Evolutionary conservation across 2,888 invertebrate species (phyloP).

Genomic region (Tipula unca): DNA sequence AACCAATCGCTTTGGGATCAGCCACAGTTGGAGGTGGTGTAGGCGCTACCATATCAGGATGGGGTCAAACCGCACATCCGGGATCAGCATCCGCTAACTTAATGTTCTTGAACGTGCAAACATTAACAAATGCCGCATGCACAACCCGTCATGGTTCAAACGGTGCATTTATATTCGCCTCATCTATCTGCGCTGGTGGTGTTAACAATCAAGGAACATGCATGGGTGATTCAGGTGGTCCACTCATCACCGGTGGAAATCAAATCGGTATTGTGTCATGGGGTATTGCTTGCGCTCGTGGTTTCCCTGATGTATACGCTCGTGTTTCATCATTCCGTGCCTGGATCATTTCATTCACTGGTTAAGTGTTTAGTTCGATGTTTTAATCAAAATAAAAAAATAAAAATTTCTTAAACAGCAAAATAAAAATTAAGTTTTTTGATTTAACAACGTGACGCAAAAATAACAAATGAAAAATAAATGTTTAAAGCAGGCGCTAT

Average conservation of each 20-base stretch:
- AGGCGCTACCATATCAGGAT: conserved; percentile 20
- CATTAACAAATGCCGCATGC: conserved; percentile 23
- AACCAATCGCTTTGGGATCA: conserved; percentile 18
- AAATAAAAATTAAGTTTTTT: no score
- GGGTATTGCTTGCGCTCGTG: conserved; percentile 37
- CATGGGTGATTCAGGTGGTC: conserved; percentile 37
- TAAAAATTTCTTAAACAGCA: no score
- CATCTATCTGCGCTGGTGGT: conserved; percentile 34
- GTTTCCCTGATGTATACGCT: conserved; percentile 38
- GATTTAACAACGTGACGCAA: no score
- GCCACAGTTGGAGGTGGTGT: conserved; percentile 21
- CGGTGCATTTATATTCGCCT: conserved; percentile 32
- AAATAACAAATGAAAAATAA: no score
- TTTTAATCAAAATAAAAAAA: not conserved
- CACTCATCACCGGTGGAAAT: conserved; percentile 36
- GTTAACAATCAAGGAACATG: conserved; percentile 32
- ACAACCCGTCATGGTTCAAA: conserved; percentile 18
- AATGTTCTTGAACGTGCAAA: conserved; percentile 14
- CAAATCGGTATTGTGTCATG: conserved; percentile 40
- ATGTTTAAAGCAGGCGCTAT: no score
- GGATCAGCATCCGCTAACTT: conserved; percentile 21
- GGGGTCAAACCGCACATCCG: conserved; percentile 23
- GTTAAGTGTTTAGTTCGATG: not conserved
- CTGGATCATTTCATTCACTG: conserved; percentile 31
- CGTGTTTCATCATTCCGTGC: conserved; percentile 35